phyloP scores from a whole-genome alignment of 2,797 vertebrate genomes.

The Scyliorhinus canicula region DNA sequence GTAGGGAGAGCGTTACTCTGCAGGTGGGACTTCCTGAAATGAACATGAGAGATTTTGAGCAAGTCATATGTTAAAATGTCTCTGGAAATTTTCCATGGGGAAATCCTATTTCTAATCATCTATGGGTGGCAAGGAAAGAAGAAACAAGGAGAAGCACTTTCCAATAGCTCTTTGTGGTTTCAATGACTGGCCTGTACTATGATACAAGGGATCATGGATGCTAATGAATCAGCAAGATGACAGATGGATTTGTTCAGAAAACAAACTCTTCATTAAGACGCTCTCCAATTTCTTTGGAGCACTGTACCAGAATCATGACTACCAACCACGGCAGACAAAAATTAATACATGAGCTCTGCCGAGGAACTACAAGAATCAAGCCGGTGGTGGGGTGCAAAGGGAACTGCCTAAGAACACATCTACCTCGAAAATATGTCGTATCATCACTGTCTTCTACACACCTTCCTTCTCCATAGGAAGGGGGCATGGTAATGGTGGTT shows the following conservation, averaged over 20 bases:
- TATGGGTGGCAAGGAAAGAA: too few relatives aligned
- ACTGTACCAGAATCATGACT: not conserved
- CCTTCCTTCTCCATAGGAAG: not conserved
- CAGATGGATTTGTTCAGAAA: not conserved
- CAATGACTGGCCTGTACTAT: not conserved
- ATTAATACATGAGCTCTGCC: not conserved
- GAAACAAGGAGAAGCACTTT: not conserved
- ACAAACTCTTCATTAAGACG: not conserved
- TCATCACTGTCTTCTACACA: not conserved
- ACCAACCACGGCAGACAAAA: not conserved
- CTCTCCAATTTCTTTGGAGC: not conserved
- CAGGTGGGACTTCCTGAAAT: not conserved
- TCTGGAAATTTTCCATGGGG: not conserved
- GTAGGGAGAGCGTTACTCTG: not conserved
- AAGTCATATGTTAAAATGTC: not conserved
- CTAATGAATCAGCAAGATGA: not conserved
- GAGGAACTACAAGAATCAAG: not conserved
- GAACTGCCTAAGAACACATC: not conserved
- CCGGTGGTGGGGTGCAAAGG: not conserved
- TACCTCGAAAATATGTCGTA: not conserved
- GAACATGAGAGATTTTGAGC: not conserved
- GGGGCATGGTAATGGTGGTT: too few relatives aligned
- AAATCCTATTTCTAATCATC: not conserved
- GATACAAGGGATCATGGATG: not conserved
- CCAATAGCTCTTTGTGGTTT: not conserved